Evolutionary conservation across 2,888 invertebrate genomes (phyloP).

Genomic region (Acanthosepion pharaonis): DNA sequence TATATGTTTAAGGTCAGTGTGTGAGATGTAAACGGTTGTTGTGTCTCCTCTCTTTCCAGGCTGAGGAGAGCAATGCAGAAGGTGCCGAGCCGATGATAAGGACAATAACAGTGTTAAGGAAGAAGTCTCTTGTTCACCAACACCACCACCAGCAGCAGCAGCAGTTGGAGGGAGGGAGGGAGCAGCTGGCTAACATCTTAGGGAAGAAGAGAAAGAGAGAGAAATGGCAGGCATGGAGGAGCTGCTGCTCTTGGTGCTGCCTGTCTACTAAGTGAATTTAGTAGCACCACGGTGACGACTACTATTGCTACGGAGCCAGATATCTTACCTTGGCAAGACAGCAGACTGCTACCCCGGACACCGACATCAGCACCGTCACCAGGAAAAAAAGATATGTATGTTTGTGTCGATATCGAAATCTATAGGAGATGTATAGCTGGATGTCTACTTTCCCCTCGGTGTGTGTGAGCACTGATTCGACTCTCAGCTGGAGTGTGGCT

Average conservation of each 20-base stretch:
- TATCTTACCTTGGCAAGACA: neutral
- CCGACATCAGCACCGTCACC: neutral
- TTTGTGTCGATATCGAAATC: constrained; percentile 16
- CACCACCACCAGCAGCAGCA: neutral
- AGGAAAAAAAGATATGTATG: neutral
- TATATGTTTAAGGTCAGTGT: neutral
- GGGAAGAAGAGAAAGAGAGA: neutral
- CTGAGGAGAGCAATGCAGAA: neutral
- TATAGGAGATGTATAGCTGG: constrained; percentile 33
- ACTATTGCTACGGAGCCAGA: neutral
- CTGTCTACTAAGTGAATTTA: neutral
- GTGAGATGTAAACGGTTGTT: neutral
- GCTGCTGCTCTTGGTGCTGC: constrained; percentile 39
- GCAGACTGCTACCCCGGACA: neutral
- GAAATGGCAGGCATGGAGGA: neutral
- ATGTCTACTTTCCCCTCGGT: constrained; percentile 33
- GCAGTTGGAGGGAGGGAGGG: constrained; percentile 1
- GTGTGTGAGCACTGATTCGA: constrained; percentile 22
- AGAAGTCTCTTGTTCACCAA: neutral
- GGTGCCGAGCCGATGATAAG: constrained; percentile 33
- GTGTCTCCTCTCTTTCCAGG: constrained; percentile 6
- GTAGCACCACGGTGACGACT: constrained; percentile 36
- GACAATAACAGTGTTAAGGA: neutral
- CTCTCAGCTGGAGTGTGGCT: constrained; percentile 23
- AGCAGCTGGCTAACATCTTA: constrained; percentile 33